Percentiles rank a stretch among this genome's conserved stretches.
Evolutionary conservation across 1,140 invertebrate genomes (phyloP).

Genomic region (Saccostrea glomerata): DNA sequence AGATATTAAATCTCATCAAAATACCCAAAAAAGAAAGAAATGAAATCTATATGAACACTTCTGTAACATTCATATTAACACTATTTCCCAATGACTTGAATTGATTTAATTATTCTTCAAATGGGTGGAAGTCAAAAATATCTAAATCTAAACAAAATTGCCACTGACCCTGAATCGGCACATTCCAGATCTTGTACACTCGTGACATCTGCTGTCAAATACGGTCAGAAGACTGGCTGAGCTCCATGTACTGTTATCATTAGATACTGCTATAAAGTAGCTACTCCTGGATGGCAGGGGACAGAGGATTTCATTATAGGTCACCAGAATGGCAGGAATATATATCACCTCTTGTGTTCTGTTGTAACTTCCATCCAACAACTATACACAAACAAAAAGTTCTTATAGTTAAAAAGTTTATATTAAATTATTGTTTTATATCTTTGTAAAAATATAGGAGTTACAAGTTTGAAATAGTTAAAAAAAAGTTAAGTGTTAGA

Average conservation of each 20-base stretch:
- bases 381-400: constrained; percentile 10
- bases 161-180: constrained; percentile 61
- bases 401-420: neutral
- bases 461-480: neutral
- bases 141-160: neutral
- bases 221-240: constrained; percentile 55
- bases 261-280: constrained; percentile 62
- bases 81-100: too few relatives aligned
- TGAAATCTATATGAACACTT: too few relatives aligned
- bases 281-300: constrained; percentile 50
- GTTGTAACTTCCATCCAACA: constrained; percentile 51
- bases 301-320: constrained; percentile 63
- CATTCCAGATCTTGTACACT: constrained; percentile 55
- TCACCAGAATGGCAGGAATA: constrained; percentile 59
- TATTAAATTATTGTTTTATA: neutral
- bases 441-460: neutral
- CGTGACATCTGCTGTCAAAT: constrained; percentile 58
- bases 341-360: constrained; percentile 42
- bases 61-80: too few relatives aligned
- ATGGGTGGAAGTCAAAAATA: too few relatives aligned
- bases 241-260: constrained; percentile 57
- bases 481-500: too few relatives aligned
- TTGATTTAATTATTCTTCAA: too few relatives aligned
- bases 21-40: too few relatives aligned
- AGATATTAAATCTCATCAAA: too few relatives aligned